phyloP scores from a whole-genome alignment of 30 jellyfish, hydroid and myxozoan species.

The Clytia hemisphaerica region DNA sequence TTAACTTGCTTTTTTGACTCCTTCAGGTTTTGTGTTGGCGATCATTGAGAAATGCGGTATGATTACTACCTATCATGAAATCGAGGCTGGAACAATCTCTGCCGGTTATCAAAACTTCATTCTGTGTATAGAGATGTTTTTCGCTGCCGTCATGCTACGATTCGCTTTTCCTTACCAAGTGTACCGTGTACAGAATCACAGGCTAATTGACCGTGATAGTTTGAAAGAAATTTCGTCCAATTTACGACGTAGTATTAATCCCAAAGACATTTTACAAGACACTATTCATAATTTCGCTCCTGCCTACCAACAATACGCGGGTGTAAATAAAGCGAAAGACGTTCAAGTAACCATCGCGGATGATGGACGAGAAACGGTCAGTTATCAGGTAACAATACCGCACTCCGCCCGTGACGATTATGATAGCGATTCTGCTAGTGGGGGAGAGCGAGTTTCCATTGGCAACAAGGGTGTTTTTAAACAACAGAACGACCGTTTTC shows the following conservation, averaged over 20 bases:
- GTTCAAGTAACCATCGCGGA: slow-evolving; percentile 38
- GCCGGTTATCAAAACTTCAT: slow-evolving; percentile 92
- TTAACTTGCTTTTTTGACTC: background rate
- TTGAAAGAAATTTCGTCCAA: slow-evolving; percentile 61
- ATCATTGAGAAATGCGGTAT: slow-evolving; percentile 74
- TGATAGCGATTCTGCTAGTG: slow-evolving; percentile 21
- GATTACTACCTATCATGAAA: slow-evolving; percentile 38
- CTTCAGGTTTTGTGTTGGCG: slow-evolving; percentile 73
- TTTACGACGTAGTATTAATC: slow-evolving; percentile 79
- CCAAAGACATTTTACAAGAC: slow-evolving; percentile 84
- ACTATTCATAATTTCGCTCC: slow-evolving; percentile 94
- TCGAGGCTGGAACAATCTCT: slow-evolving; percentile 59
- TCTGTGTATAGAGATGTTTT: slow-evolving; percentile 85
- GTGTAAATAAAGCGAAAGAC: slow-evolving; percentile 53
- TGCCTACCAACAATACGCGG: slow-evolving; percentile 85
- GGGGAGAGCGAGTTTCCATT: too few relatives aligned
- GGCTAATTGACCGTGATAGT: slow-evolving; percentile 45
- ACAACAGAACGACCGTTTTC: too few relatives aligned
- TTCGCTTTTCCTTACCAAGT: slow-evolving; percentile 82
- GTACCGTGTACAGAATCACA: slow-evolving; percentile 63
- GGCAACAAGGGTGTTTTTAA: too few relatives aligned
- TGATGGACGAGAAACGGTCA: slow-evolving; percentile 51
- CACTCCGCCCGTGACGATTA: slow-evolving; percentile 30
- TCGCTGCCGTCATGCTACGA: slow-evolving; percentile 74
- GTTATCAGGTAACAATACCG: slow-evolving; percentile 74